These are phyloP conservation scores for Agrilus mali DNA, from an alignment of 2,888 invertebrate genomes.

Conservation along the genomic window DNA sequence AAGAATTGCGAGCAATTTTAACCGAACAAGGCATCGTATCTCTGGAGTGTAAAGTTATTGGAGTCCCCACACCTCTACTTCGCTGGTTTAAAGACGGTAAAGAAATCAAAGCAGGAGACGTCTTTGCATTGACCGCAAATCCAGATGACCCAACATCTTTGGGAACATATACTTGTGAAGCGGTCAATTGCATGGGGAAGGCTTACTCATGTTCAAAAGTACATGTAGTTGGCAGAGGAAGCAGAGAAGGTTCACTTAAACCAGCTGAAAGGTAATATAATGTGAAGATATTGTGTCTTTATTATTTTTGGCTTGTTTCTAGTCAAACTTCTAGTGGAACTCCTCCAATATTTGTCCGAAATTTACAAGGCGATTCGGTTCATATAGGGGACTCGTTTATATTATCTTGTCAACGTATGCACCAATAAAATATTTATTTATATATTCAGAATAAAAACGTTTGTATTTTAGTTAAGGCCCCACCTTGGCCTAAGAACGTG, in stretches of 20 bases:
- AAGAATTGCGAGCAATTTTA: constrained; percentile 67
- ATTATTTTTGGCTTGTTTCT: constrained; percentile 14
- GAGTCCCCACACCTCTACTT: constrained; percentile 65
- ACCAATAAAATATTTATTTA: constrained; percentile 2
- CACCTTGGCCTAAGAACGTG: constrained; percentile 74
- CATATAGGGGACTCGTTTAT: constrained; percentile 65
- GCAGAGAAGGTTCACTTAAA: constrained; percentile 54
- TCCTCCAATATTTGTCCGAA: constrained; percentile 66
- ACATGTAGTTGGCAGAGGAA: constrained; percentile 63
- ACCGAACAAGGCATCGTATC: constrained; percentile 84
- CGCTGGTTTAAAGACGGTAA: constrained; percentile 73
- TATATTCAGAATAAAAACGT: background rate
- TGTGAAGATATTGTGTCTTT: constrained; percentile 15
- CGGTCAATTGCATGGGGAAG: constrained; percentile 78
- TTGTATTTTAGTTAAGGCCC: constrained; percentile 36
- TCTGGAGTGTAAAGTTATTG: constrained; percentile 82
- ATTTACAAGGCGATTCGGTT: constrained; percentile 60
- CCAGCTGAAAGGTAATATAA: constrained; percentile 49
- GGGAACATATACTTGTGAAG: constrained; percentile 80
- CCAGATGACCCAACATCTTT: constrained; percentile 75
- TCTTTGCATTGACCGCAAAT: constrained; percentile 75
- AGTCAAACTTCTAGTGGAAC: constrained; percentile 49
- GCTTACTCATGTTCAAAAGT: constrained; percentile 74
- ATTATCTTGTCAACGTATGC: constrained; percentile 60
- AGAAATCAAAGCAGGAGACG: constrained; percentile 81